phyloP scores from a whole-genome alignment of 1,140 invertebrate species.

The Anoplolepis gracilipes region DNA sequence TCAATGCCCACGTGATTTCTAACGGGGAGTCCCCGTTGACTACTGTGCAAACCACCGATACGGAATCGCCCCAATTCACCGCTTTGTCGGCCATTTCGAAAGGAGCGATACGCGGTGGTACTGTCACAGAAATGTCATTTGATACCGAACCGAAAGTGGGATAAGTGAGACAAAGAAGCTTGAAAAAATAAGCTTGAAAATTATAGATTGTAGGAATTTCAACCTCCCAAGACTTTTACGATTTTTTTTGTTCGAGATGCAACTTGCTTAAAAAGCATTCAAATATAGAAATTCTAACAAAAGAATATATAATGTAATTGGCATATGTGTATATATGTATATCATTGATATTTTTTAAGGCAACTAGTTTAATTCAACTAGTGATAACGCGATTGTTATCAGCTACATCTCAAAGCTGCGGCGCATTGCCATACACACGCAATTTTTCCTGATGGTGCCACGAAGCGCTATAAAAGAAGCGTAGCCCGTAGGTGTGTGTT shows the following conservation, averaged over 20 bases:
- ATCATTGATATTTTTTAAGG: not conserved
- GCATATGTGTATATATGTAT: not conserved
- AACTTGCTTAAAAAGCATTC: not conserved
- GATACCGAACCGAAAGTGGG: slow-evolving; percentile 11
- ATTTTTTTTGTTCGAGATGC: not conserved
- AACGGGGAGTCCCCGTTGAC: slow-evolving; percentile 89
- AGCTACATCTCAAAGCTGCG: slow-evolving; percentile 25
- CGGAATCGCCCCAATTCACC: slow-evolving; percentile 86
- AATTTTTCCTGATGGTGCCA: slow-evolving; percentile 17
- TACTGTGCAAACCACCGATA: slow-evolving; percentile 87
- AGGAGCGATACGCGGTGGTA: slow-evolving; percentile 85
- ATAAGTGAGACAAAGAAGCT: slow-evolving; percentile 32
- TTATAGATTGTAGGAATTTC: not conserved
- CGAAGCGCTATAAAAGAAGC: slow-evolving; percentile 15
- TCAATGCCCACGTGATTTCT: slow-evolving; percentile 88
- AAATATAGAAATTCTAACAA: not conserved
- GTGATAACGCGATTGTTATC: not conserved
- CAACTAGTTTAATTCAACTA: slow-evolving; percentile 15
- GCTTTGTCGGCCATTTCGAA: slow-evolving; percentile 86
- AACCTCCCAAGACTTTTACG: not conserved
- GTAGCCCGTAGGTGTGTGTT: slow-evolving; percentile 34
- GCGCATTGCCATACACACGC: slow-evolving; percentile 17
- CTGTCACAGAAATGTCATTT: slow-evolving; percentile 74
- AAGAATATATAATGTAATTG: not conserved
- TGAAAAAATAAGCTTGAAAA: not conserved